Conservation (phyloP, 2,888 invertebrate genomes). For the Epicampocera succincta region DNA sequence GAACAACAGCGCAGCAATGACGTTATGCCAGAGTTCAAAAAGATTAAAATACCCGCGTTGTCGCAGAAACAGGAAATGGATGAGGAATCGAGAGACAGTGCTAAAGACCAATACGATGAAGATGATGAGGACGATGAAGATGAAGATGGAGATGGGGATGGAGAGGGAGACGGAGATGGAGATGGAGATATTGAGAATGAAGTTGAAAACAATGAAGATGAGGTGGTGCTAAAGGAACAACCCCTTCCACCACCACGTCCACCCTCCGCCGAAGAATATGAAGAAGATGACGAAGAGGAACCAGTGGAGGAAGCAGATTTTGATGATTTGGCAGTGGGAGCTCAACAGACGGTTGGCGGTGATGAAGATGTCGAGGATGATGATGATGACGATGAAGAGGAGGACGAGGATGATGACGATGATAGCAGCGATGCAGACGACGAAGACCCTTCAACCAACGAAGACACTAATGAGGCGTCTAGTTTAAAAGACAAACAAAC, state of each 20-base stretch:
- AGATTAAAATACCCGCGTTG: slow-evolving; percentile 70
- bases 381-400: slow-evolving; percentile 70
- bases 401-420: slow-evolving; percentile 68
- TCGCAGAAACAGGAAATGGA: slow-evolving; percentile 35
- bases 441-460: slow-evolving; percentile 63
- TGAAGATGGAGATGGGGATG: slow-evolving; percentile 63
- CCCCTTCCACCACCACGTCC: slow-evolving; percentile 9
- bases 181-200: slow-evolving; percentile 66
- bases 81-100: slow-evolving; percentile 66
- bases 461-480: slow-evolving; percentile 57
- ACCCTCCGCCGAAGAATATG: slow-evolving; percentile 63
- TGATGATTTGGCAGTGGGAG: slow-evolving; percentile 71
- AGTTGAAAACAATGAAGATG: slow-evolving; percentile 27
- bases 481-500: slow-evolving; percentile 39
- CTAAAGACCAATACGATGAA: slow-evolving; percentile 66
- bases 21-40: slow-evolving; percentile 63
- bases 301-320: slow-evolving; percentile 71
- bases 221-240: slow-evolving; percentile 40
- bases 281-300: slow-evolving; percentile 68
- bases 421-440: slow-evolving; percentile 71
- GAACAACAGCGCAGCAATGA: slow-evolving; percentile 49
- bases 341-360: slow-evolving; percentile 69
- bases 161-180: slow-evolving; percentile 54
- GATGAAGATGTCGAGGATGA: slow-evolving; percentile 72
- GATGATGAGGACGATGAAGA: slow-evolving; percentile 64